Conservation (phyloP, 1,140 invertebrate genomes). For the Neelides sp. region DNA sequence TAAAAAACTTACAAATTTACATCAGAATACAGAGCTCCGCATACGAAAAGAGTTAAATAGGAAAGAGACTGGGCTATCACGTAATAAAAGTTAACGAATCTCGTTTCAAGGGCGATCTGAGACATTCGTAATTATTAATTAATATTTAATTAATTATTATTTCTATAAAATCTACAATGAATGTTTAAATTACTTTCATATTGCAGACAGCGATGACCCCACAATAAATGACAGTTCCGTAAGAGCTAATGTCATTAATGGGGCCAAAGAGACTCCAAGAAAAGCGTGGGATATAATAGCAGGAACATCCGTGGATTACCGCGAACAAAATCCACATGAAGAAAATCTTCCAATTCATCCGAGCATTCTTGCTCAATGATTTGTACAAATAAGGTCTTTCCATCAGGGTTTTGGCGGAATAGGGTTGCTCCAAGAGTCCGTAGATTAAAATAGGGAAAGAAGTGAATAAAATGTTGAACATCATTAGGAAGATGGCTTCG, state of each 20-base stretch:
- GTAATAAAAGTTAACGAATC: conserved; percentile 49
- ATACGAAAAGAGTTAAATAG: conserved; percentile 44
- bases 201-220: conserved; percentile 40
- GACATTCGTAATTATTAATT: conserved; percentile 26
- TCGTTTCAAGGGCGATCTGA: conserved; percentile 50
- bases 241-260: conserved; percentile 37
- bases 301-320: conserved; percentile 44
- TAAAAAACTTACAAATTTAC: conserved; percentile 44
- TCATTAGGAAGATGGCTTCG: conserved; percentile 56
- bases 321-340: conserved; percentile 47
- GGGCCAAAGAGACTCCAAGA: conserved; percentile 35
- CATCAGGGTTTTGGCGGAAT: conserved; percentile 45
- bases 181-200: conserved; percentile 38
- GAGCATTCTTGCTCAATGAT: conserved; percentile 48
- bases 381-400: conserved; percentile 55
- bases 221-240: conserved; percentile 40
- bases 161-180: conserved; percentile 6
- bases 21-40: conserved; percentile 46
- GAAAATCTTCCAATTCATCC: conserved; percentile 51
- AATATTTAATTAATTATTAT: conserved; percentile 13
- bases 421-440: conserved; percentile 57
- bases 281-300: conserved; percentile 42
- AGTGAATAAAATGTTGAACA: conserved; percentile 62
- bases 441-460: conserved; percentile 55
- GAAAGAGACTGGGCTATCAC: conserved; percentile 45